Evolutionary conservation across 1,140 invertebrate genomes (phyloP).

Genomic region (Semibalanus balanoides): DNA sequence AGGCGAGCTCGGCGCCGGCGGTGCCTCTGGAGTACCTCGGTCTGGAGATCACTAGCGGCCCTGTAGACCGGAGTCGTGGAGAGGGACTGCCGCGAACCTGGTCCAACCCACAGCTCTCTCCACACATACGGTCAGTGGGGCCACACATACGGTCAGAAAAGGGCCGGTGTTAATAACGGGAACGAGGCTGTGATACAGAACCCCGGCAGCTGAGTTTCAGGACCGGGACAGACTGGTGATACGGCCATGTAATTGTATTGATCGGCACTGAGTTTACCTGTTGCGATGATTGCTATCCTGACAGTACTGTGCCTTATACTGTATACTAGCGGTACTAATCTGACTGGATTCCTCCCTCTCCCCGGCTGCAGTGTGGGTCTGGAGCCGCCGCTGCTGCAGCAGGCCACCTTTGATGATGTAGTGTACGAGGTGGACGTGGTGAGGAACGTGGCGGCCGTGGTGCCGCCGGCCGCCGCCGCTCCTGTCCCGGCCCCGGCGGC

Average conservation of each 20-base stretch:
- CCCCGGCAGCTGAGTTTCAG: too few relatives aligned
- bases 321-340: too few relatives aligned
- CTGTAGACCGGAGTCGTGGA: slow-evolving; percentile 10
- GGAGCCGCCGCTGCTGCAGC: slow-evolving; percentile 47
- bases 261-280: too few relatives aligned
- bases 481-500: slow-evolving; percentile 14
- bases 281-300: too few relatives aligned
- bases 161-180: too few relatives aligned
- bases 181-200: too few relatives aligned
- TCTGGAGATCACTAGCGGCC: slow-evolving; percentile 3
- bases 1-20: not conserved
- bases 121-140: slow-evolving; percentile 33
- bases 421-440: slow-evolving; percentile 68
- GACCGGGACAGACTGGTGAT: too few relatives aligned
- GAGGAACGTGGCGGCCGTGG: slow-evolving; percentile 48
- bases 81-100: slow-evolving; percentile 52
- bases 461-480: slow-evolving; percentile 11
- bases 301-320: too few relatives aligned
- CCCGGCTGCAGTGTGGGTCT: slow-evolving; percentile 23
- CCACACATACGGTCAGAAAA: too few relatives aligned
- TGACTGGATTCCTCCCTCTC: too few relatives aligned
- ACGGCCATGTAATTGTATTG: too few relatives aligned
- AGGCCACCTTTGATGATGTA: slow-evolving; percentile 68
- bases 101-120: slow-evolving; percentile 47
- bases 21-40: not conserved